phyloP scores from a whole-genome alignment of 2,113 vertebrate genomes.

The Semnornis frantzii region DNA sequence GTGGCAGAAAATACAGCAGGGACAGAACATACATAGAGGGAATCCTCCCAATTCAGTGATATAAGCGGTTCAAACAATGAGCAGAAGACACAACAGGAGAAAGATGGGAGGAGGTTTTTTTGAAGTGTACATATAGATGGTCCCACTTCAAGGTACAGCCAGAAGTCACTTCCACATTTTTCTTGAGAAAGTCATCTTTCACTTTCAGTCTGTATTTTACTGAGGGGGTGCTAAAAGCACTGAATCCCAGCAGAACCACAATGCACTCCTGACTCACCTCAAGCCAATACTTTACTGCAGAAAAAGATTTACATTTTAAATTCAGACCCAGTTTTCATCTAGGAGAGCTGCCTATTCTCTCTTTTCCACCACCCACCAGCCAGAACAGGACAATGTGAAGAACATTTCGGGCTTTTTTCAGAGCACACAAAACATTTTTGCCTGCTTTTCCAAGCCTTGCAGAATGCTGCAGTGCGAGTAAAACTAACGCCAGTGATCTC shows the following conservation, averaged over 20 bases:
- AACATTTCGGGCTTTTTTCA: background rate
- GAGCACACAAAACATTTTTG: background rate
- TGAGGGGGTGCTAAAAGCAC: background rate
- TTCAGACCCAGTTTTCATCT: background rate
- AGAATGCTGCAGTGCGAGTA: background rate
- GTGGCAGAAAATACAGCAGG: background rate
- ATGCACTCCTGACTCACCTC: background rate
- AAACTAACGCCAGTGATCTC: background rate
- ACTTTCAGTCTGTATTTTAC: background rate
- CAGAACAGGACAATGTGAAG: rapidly evolving
- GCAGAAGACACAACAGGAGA: background rate
- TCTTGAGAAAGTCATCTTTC: background rate
- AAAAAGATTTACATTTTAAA: background rate
- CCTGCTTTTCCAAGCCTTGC: background rate
- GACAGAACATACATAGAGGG: background rate
- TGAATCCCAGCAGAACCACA: background rate
- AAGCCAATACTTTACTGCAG: background rate
- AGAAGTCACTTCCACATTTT: background rate
- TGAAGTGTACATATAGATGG: background rate
- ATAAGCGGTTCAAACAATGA: background rate
- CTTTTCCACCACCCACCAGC: background rate
- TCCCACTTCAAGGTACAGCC: background rate
- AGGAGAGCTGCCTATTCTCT: rapidly evolving
- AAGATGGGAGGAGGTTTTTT: background rate
- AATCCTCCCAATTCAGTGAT: background rate